Evolutionary conservation across 2,797 vertebrate genomes (phyloP).

Genomic region (Tympanoctomys barrerae): DNA sequence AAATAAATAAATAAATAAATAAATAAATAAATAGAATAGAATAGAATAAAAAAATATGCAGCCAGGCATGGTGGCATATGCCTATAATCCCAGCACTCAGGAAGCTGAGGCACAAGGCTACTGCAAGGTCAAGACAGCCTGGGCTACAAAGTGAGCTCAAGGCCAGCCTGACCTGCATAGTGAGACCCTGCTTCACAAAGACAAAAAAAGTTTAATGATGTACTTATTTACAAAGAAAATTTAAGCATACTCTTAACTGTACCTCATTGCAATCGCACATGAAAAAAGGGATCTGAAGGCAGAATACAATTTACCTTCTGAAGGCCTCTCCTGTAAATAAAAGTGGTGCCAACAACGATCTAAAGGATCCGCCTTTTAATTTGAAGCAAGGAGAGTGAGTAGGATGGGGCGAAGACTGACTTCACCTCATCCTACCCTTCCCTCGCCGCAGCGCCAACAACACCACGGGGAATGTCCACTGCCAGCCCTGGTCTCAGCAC

Average conservation of each 20-base stretch:
- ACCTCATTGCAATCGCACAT: slow-evolving; percentile 18
- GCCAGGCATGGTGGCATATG: neutral
- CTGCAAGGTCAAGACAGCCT: neutral
- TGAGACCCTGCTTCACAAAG: neutral
- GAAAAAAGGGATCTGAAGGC: slow-evolving; percentile 30
- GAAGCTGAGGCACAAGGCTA: neutral
- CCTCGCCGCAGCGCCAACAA: neutral
- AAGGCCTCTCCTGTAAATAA: neutral
- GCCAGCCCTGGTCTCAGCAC: neutral
- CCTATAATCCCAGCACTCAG: neutral
- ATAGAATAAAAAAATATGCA: slow-evolving; percentile 3
- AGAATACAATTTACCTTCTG: slow-evolving; percentile 17
- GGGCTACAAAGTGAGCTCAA: neutral
- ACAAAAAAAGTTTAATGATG: neutral
- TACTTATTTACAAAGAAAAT: slow-evolving; percentile 30
- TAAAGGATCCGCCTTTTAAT: neutral
- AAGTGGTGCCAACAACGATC: neutral
- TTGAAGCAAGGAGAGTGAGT: neutral
- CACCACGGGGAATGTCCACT: neutral
- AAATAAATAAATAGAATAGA: no score
- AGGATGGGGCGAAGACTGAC: neutral
- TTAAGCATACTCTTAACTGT: neutral
- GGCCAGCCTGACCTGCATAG: no score
- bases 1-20: no score
- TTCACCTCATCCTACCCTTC: neutral